Evolutionary conservation across 2,888 invertebrate species (phyloP), one percentile per base, ranked within the genome.

Genomic region (Phortica okadai): DNA sequence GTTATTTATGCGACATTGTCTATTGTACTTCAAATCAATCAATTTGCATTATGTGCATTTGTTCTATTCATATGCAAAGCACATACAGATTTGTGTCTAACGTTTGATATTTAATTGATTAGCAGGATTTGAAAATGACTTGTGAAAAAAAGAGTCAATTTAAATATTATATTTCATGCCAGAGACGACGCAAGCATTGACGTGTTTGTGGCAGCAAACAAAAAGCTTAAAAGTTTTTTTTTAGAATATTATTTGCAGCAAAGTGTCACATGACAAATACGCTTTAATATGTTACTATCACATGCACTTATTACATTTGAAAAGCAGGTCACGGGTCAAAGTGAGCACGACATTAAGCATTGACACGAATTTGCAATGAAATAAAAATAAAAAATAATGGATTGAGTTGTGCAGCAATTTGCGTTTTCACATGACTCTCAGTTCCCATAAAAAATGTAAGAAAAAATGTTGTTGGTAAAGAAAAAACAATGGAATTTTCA

Each of bases 401-500:
- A 2, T 3, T 2, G 5, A n/a, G 54, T 10, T 54, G 54, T 54
- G 54, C 54, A 54, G 54, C 10, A 14, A 54, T 10, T 54, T 54
- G 54, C 5, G 54, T 54, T 33, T 33, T 33, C 21, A 62, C 5
- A 10, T 14, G 2, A n/a, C 4, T 67, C 3, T 10, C n/a, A 44
- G 2, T 67, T 7, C n/a, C 42, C 11, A 33, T 1, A 64, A 64
- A 33, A 16, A 44, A 67, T 25, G 33, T 72, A 7, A 54, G 16
- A 4, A 21, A 72, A 54, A 45, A 33, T 6, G 41, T 10, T 64
- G 64, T 33, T 14, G 33, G 41, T 33, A 64, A 25, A 33, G 11
- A 33, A 42, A 25, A 66, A 66, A 69, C 16, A 69, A 44, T 82
- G 77, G 54, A 74, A n/a, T n/a, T n/a, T n/a, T n/a, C 50, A 11